Conservation (phyloP, 2,888 invertebrate genomes). For the Rhopalosiphum nymphaeae region DNA sequence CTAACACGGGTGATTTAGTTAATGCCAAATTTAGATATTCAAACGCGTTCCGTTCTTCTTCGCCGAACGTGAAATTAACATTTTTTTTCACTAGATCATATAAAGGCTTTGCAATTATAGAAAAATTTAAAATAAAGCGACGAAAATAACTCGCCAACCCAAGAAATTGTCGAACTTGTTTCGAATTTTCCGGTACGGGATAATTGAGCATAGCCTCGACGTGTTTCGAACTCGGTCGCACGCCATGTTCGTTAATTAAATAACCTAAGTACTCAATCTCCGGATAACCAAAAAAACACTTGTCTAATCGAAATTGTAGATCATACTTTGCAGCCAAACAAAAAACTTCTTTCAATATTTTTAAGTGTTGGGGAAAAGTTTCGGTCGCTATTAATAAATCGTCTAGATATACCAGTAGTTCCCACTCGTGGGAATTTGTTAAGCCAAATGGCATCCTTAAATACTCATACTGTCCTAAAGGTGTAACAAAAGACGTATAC, state of each 20-base stretch:
- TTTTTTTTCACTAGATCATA: neutral
- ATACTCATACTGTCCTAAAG: constrained; percentile 56
- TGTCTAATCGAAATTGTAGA: constrained; percentile 62
- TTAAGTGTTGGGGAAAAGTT: constrained; percentile 67
- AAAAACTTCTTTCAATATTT: constrained; percentile 68
- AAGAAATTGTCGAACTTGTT: neutral
- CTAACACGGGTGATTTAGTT: neutral
- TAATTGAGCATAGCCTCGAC: constrained; percentile 62
- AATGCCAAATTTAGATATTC: neutral
- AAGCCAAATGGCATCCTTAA: constrained; percentile 54
- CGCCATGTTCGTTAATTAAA: constrained; percentile 25
- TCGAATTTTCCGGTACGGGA: neutral
- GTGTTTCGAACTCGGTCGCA: constrained; percentile 46
- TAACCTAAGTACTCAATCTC: constrained; percentile 61
- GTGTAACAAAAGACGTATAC: constrained; percentile 44
- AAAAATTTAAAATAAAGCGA: constrained; percentile 54
- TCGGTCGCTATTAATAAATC: constrained; percentile 68
- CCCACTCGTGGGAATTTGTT: constrained; percentile 55
- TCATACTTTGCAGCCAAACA: constrained; percentile 55
- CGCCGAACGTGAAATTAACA: neutral
- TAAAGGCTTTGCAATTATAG: constrained; percentile 41
- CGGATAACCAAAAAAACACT: constrained; percentile 54
- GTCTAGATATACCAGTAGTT: constrained; percentile 68
- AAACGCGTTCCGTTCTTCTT: neutral
- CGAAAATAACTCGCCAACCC: constrained; percentile 4